phyloP scores from a whole-genome alignment of 2,888 invertebrate species.

The Limenitis camilla region DNA sequence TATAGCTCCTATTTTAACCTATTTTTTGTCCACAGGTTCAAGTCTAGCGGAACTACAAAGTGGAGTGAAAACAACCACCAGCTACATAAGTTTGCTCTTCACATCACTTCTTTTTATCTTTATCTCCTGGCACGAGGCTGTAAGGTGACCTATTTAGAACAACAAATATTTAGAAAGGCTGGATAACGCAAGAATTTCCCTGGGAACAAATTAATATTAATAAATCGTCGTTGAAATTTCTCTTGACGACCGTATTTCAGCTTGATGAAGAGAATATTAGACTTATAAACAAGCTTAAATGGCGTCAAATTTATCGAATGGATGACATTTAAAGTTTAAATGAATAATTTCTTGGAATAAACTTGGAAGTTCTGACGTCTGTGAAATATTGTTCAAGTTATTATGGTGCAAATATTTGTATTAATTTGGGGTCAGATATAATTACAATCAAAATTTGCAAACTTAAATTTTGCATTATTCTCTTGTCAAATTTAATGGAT shows the following conservation, averaged over 20 bases:
- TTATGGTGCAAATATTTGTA: too few species aligned
- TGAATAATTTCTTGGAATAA: constrained; percentile 4
- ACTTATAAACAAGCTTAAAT: constrained; percentile 16
- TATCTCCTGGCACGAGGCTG: constrained; percentile 39
- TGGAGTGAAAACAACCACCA: constrained; percentile 59
- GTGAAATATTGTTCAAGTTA: neutral
- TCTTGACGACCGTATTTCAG: constrained; percentile 16
- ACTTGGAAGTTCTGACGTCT: constrained; percentile 1
- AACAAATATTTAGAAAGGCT: constrained; percentile 24
- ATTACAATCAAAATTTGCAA: too few species aligned
- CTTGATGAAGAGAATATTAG: constrained; percentile 14
- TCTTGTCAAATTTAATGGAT: too few species aligned
- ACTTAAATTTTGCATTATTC: too few species aligned
- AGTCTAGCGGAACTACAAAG: constrained; percentile 66
- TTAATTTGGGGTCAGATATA: too few species aligned
- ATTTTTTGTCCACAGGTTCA: constrained; percentile 43
- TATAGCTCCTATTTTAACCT: neutral
- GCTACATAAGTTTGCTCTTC: constrained; percentile 50
- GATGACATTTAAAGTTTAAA: constrained; percentile 11
- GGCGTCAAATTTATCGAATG: constrained; percentile 12
- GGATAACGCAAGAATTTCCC: constrained; percentile 34
- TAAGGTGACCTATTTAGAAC: constrained; percentile 54
- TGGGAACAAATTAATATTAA: constrained; percentile 34
- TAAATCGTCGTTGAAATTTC: constrained; percentile 18
- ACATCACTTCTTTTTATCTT: constrained; percentile 44